Conservation (phyloP, 2,113 vertebrate species). For the Malaclemys terrapin region DNA sequence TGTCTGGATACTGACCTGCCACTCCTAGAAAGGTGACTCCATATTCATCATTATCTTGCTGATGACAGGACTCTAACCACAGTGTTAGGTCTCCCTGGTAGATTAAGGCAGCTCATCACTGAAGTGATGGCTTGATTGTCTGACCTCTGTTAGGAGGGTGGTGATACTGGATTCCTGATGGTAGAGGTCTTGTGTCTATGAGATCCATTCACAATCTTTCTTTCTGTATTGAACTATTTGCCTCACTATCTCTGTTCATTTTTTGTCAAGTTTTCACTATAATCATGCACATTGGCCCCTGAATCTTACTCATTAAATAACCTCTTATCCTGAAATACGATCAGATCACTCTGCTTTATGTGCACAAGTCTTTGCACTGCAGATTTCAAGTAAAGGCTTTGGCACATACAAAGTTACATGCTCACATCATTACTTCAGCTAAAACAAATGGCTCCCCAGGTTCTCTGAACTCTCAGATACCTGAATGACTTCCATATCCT, state of each 20-base stretch:
- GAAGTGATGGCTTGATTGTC: conserved; percentile 1
- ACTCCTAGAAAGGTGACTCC: background rate
- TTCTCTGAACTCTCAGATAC: background rate
- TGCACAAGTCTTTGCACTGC: background rate
- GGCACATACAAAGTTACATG: background rate
- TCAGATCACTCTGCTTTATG: background rate
- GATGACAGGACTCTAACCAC: background rate
- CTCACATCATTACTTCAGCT: background rate
- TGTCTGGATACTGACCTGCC: background rate
- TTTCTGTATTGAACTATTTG: background rate
- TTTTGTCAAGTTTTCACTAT: background rate
- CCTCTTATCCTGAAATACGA: background rate
- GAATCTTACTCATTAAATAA: background rate
- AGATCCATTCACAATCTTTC: background rate
- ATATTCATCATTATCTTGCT: conserved; percentile 1
- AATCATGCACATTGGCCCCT: background rate
- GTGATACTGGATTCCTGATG: background rate
- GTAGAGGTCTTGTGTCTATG: background rate
- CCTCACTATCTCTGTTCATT: background rate
- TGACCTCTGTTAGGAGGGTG: background rate
- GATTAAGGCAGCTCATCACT: background rate
- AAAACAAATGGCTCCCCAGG: background rate
- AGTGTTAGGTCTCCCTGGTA: background rate
- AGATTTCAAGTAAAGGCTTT: background rate
- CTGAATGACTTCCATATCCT: background rate